Evolutionary conservation across 2,113 vertebrate species (phyloP), one percentile per base, ranked within the genome.

Genomic region (Megaceryle maxima): DNA sequence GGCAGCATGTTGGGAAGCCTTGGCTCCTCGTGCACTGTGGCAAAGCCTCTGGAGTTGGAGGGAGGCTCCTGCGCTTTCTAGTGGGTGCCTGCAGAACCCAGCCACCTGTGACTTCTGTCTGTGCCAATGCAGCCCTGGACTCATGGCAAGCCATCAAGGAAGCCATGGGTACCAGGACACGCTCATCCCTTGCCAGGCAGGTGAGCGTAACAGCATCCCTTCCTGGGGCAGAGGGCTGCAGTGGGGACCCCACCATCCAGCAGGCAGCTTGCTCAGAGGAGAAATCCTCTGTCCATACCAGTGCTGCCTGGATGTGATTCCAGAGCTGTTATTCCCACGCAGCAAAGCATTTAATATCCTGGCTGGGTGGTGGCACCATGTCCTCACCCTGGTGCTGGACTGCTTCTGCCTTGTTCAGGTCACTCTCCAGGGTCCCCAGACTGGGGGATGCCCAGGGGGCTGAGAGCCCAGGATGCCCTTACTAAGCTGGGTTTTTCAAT

Each of bases 131-230:
- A 1, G 35, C 33, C 17, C 53, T 1, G 7, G 11, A 6, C 17
- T 16, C 17, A 0, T 0, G 21, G 7, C 18, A 31, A 7, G 2
- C 26, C 63, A 39, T 19, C 0, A 1, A 3, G 2, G 63, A n/a
- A 82, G 22, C 66, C 1, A 1, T 28, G 25, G 55, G 53, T 62
- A 53, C 53, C 33, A 31, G 59, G 41, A 56, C 73, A 39, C 0
- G 0, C 25, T 72, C 6, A 1, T n/a, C 13, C n/a, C 68, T 16
- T 20, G 31, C 17, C 5, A 3, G 24, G 4, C 3, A 6, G 15
- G 55, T 41, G 50, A 44, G 22, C 3, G 1, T 10, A 6, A 76
- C 51, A 67, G 37, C 26, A 2, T 35, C 48, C 16, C 31, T 60
- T n/a, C 28, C 20, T 53, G 51, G 26, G 26, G 51, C 0, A 1